Conservation (phyloP, 2,888 invertebrate genomes). For the Metellina segmentata region DNA sequence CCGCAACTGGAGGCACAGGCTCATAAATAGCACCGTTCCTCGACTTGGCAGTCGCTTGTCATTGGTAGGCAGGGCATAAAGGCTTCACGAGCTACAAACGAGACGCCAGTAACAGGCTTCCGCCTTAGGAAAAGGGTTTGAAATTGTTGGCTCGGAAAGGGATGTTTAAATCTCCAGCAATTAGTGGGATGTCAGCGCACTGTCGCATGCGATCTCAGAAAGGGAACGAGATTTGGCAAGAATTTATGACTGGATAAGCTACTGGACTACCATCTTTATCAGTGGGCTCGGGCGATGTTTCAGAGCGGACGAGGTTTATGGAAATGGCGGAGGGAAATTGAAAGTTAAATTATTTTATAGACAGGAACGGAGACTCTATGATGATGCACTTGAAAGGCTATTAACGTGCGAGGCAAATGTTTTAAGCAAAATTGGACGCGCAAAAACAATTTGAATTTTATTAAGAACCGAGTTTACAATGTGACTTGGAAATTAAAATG, state of each 20-base stretch:
- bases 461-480: too few relatives aligned
- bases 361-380: too few relatives aligned
- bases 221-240: neutral
- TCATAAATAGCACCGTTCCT: conserved; percentile 23
- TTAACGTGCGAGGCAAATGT: too few relatives aligned
- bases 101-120: conserved; percentile 28
- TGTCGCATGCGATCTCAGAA: conserved; percentile 10
- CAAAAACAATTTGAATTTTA: too few relatives aligned
- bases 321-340: too few relatives aligned
- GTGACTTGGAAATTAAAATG: too few relatives aligned
- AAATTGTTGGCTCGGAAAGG: conserved; percentile 35
- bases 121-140: conserved; percentile 20
- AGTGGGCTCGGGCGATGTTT: neutral
- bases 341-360: too few relatives aligned
- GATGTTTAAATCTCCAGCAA: conserved; percentile 53
- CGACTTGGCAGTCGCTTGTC: neutral
- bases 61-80: conserved; percentile 1
- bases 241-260: conserved; percentile 29
- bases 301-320: neutral
- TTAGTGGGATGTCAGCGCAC: conserved; percentile 52
- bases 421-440: too few relatives aligned
- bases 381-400: too few relatives aligned
- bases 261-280: conserved; percentile 6
- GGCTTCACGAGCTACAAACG: neutral
- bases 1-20: conserved; percentile 28